Percentiles rank a stretch among this genome's conserved stretches.
Conservation (phyloP, 2,113 vertebrate species). For the Casuarius casuarius region DNA sequence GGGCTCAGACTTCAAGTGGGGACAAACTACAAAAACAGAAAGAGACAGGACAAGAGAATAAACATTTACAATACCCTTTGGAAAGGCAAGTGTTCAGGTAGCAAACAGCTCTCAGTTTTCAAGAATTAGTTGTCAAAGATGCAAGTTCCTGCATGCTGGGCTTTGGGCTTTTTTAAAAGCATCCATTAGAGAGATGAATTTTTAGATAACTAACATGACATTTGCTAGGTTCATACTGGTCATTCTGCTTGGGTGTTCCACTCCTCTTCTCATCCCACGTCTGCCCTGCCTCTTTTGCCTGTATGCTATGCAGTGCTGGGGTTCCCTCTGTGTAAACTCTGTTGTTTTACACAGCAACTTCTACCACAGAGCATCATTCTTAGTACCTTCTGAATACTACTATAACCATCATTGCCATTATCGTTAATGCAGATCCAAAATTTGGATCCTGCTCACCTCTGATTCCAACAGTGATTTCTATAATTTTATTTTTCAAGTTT, state of each 20-base stretch:
- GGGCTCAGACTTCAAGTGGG: background rate
- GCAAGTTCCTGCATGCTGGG: slow-evolving; percentile 43
- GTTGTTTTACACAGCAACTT: accelerated
- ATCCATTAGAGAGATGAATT: slow-evolving; percentile 57
- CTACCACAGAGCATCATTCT: background rate
- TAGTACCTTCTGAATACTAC: background rate
- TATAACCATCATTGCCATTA: background rate
- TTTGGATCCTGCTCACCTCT: background rate
- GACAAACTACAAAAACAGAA: background rate
- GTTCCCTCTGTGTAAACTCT: background rate
- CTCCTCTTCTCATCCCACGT: background rate
- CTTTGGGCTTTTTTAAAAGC: slow-evolving; percentile 1
- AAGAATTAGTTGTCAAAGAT: slow-evolving; percentile 5
- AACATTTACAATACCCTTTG: background rate
- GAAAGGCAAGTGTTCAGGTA: background rate
- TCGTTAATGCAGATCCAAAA: background rate
- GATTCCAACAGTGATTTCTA: background rate
- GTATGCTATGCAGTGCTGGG: background rate
- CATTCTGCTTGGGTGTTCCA: slow-evolving; percentile 60
- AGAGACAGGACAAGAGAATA: background rate
- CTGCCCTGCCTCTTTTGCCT: background rate
- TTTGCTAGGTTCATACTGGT: slow-evolving; percentile 5
- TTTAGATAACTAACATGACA: slow-evolving; percentile 48
- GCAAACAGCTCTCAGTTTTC: slow-evolving; percentile 12
- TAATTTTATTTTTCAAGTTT: background rate